Evolutionary conservation across 2,888 invertebrate genomes (phyloP).

Genomic region (Hartigia nigra): DNA sequence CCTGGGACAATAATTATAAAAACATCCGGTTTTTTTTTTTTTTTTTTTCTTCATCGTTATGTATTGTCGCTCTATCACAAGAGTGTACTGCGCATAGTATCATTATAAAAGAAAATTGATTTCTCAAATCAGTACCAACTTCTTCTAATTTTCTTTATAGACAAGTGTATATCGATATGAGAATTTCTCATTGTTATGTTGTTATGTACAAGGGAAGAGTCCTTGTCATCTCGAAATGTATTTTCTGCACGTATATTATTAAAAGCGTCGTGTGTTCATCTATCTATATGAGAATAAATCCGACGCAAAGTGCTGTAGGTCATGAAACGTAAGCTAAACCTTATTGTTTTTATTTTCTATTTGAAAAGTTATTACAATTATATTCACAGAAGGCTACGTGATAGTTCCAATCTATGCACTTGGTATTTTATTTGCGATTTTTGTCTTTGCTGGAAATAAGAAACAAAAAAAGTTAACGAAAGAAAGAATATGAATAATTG

Average conservation of each 20-base stretch:
- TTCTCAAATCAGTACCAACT: background rate
- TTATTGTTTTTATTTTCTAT: background rate
- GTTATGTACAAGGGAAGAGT: background rate
- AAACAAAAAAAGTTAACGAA: background rate
- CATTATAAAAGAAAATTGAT: background rate
- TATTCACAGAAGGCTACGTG: background rate
- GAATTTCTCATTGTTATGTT: background rate
- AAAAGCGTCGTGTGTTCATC: background rate
- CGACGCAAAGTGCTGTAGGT: background rate
- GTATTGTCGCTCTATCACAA: background rate
- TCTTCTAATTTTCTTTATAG: background rate
- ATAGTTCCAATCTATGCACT: background rate
- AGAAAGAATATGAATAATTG: background rate
- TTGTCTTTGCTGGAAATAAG: background rate
- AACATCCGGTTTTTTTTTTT: background rate
- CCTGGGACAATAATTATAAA: background rate
- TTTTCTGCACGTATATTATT: background rate
- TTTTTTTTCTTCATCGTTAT: background rate
- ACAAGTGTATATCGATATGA: background rate
- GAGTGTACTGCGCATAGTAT: background rate
- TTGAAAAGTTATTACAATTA: background rate
- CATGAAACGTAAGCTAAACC: background rate
- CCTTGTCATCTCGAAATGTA: background rate
- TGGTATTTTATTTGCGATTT: background rate
- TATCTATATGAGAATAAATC: background rate